phyloP scores from a whole-genome alignment of 2,797 vertebrate genomes.

The Vireo griseus region DNA sequence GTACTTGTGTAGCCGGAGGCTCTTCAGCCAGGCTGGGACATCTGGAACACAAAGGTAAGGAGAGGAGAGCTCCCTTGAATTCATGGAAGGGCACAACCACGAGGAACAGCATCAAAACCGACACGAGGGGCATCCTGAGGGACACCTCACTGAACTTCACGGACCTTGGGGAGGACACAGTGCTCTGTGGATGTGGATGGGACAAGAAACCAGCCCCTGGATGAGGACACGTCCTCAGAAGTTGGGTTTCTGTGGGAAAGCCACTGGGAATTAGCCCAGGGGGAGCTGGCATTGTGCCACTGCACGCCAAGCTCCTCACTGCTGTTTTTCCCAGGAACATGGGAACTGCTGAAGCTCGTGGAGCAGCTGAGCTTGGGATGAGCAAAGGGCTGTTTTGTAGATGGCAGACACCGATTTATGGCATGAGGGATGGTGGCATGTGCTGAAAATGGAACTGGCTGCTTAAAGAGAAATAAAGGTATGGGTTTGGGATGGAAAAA shows the following conservation, averaged over 20 bases:
- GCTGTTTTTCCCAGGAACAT: not conserved
- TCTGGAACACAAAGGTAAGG: constrained; percentile 74
- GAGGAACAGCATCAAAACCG: accelerated
- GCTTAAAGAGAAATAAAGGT: not conserved
- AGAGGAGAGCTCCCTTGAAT: not conserved
- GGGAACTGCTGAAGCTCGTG: not conserved
- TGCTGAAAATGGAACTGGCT: not conserved
- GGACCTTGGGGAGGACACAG: not conserved
- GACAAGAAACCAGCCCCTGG: not conserved
- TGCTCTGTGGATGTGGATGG: not conserved
- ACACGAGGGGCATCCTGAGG: accelerated
- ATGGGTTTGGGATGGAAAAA: not conserved
- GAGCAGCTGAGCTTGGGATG: not conserved
- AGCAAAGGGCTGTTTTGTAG: not conserved
- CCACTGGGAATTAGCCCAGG: accelerated
- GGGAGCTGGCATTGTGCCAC: not conserved
- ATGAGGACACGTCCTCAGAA: not conserved
- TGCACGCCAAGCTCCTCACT: accelerated
- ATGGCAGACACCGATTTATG: not conserved
- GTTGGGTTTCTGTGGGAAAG: not conserved
- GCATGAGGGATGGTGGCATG: not conserved
- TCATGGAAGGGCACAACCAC: accelerated
- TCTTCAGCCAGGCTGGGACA: constrained; percentile 97
- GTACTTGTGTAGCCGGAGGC: constrained; percentile 97
- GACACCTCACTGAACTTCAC: not conserved